phyloP scores from a whole-genome alignment of 2,113 vertebrate genomes.

The Oxyruncus cristatus region DNA sequence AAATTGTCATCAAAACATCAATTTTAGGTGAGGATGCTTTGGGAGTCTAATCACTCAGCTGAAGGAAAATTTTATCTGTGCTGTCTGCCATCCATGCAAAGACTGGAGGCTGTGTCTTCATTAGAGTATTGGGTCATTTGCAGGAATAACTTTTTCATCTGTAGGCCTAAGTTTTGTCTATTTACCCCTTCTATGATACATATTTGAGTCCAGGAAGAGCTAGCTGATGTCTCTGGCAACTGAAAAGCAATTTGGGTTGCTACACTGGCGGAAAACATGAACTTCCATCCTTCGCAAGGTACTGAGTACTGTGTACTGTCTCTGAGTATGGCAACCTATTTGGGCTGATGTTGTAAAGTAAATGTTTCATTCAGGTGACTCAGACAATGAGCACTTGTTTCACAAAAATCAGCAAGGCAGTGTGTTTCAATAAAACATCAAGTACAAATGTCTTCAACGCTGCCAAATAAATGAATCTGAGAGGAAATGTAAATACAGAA shows the following conservation, averaged over 20 bases:
- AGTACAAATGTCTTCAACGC: conserved; percentile 14
- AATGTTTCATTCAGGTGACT: background rate
- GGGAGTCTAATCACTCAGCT: background rate
- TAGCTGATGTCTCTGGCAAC: background rate
- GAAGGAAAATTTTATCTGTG: background rate
- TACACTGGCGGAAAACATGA: background rate
- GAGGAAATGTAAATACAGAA: conserved; percentile 59
- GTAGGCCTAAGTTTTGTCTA: background rate
- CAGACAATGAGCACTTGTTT: background rate
- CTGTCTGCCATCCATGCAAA: background rate
- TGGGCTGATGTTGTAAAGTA: background rate
- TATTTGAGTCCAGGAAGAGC: background rate
- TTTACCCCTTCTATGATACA: background rate
- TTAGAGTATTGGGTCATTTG: background rate
- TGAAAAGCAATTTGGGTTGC: background rate
- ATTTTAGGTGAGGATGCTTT: background rate
- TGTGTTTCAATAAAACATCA: conserved; percentile 47
- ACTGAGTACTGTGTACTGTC: background rate
- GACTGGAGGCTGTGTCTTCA: background rate
- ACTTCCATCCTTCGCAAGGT: background rate
- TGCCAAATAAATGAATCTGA: conserved; percentile 42
- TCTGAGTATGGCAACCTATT: background rate
- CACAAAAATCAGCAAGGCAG: conserved; percentile 9
- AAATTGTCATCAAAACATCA: background rate
- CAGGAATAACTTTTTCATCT: background rate